Percentiles rank a stretch among this genome's conserved stretches.
These are phyloP conservation scores for Parapristionchus giblindavisi DNA, from an alignment of 2,888 invertebrate genomes.

Conservation along the genomic window DNA sequence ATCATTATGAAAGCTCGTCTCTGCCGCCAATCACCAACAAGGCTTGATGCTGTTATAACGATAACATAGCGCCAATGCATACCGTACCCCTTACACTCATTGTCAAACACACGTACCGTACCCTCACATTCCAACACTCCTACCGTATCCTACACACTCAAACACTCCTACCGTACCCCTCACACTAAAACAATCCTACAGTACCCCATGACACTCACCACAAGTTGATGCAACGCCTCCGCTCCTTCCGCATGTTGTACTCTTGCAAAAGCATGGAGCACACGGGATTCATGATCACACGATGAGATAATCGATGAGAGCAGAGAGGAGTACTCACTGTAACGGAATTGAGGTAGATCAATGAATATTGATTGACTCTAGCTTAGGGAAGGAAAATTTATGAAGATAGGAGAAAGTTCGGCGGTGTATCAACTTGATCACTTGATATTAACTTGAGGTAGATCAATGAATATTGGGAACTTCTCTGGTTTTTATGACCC, in stretches of 20 bases:
- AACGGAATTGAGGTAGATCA: too few species aligned
- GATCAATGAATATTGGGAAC: too few species aligned
- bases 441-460: neutral
- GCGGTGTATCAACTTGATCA: neutral
- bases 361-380: neutral
- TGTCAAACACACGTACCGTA: neutral
- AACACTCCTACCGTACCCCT: neutral
- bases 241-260: neutral
- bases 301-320: constrained; percentile 18
- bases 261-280: constrained; percentile 3
- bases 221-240: neutral
- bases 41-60: too few species aligned
- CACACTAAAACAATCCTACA: neutral
- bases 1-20: too few species aligned
- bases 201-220: neutral
- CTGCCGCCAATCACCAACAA: too few species aligned
- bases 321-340: constrained; percentile 19
- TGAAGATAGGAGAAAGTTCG: too few species aligned
- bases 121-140: neutral
- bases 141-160: neutral
- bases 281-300: constrained; percentile 2
- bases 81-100: neutral
- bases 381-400: neutral
- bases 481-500: too few species aligned
- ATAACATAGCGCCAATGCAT: too few species aligned